These are phyloP conservation scores for Urocolius indicus DNA, from an alignment of 2,113 vertebrate genomes.

Conservation along the genomic window DNA sequence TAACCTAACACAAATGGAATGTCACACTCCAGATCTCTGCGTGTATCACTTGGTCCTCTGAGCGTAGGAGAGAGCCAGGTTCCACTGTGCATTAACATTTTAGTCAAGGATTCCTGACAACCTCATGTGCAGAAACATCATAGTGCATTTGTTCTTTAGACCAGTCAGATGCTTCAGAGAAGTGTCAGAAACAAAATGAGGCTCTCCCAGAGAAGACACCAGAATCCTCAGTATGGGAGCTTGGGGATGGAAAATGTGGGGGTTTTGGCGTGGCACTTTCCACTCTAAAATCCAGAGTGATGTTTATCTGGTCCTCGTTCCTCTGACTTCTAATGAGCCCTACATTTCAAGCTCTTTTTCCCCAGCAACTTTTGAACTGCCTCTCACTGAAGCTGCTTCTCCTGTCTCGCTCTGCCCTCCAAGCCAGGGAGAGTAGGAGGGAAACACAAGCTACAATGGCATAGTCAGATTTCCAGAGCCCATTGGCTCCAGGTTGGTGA, in stretches of 20 bases:
- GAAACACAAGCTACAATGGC: neutral
- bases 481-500: neutral
- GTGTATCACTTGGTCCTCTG: neutral
- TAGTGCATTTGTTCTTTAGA: neutral
- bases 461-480: neutral
- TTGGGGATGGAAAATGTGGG: neutral
- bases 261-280: neutral
- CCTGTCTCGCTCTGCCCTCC: neutral
- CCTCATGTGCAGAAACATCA: neutral
- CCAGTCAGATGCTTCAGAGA: neutral
- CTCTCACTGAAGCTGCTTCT: neutral
- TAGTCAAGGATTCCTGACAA: slow-evolving; percentile 15
- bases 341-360: neutral
- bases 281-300: neutral
- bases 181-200: neutral
- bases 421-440: neutral
- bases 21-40: neutral
- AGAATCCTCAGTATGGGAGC: neutral
- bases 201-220: neutral
- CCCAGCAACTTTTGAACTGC: neutral
- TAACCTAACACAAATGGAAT: slow-evolving; percentile 21
- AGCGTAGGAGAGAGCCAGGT: neutral
- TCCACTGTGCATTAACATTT: slow-evolving; percentile 35
- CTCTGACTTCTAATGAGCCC: neutral
- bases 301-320: neutral